A percentile compares a stretch with the other conserved stretches of the same genome.
Evolutionary conservation across 2,888 invertebrate genomes (phyloP).

Genomic region (Labia minor): DNA sequence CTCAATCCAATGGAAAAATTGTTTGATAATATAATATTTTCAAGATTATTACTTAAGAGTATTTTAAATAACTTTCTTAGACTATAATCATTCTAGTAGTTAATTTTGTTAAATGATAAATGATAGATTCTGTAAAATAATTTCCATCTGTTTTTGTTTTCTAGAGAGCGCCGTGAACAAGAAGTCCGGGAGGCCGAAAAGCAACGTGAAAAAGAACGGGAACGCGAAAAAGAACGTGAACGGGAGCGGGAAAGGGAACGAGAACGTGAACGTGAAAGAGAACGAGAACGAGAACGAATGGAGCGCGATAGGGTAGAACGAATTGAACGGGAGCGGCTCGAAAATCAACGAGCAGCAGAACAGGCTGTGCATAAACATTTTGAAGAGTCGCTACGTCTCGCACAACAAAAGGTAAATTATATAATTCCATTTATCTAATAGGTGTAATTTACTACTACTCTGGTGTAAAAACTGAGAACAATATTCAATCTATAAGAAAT

Average conservation of each 20-base stretch:
- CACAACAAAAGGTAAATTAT: constrained; percentile 64
- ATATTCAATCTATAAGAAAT: too few relatives aligned
- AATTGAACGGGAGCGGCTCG: constrained; percentile 45
- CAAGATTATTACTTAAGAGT: neutral
- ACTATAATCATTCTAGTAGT: neutral
- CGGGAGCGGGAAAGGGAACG: constrained; percentile 29
- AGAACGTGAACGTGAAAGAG: constrained; percentile 37
- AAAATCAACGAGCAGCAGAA: constrained; percentile 45
- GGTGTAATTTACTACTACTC: too few relatives aligned
- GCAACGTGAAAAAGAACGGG: constrained; percentile 37
- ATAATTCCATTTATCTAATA: constrained; percentile 28
- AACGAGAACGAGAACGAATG: constrained; percentile 29
- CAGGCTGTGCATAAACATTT: constrained; percentile 78
- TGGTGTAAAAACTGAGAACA: too few relatives aligned
- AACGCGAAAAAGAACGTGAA: constrained; percentile 32
- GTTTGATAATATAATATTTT: too few relatives aligned
- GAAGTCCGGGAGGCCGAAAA: constrained; percentile 53
- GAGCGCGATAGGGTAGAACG: constrained; percentile 35
- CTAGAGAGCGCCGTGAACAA: constrained; percentile 55
- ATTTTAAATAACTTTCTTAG: neutral
- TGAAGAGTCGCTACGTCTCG: constrained; percentile 71
- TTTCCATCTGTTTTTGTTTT: constrained; percentile 27
- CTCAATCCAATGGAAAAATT: too few relatives aligned
- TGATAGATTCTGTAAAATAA: too few relatives aligned
- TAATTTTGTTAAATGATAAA: too few relatives aligned